phyloP scores from a whole-genome alignment of 2,113 vertebrate species.

The Oryzias melastigma region DNA sequence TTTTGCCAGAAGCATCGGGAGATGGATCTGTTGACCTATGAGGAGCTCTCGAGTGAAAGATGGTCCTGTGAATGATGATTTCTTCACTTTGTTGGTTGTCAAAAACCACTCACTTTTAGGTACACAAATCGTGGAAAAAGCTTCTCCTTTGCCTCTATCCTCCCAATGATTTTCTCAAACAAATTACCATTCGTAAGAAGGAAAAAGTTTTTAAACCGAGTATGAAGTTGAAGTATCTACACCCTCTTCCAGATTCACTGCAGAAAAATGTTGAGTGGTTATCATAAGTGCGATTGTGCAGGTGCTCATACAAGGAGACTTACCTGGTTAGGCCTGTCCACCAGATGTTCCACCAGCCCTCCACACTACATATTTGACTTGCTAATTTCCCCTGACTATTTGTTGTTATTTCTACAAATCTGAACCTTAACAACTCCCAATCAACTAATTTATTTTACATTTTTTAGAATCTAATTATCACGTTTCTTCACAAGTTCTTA shows the following conservation, averaged over 20 bases:
- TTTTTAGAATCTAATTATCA: not conserved
- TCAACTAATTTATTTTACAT: not conserved
- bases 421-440: slow-evolving; percentile 12
- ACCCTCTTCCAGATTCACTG: slow-evolving; percentile 17
- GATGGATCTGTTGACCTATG: slow-evolving; percentile 28
- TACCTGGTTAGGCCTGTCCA: slow-evolving; percentile 28
- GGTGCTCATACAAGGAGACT: slow-evolving; percentile 39
- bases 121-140: slow-evolving; percentile 48
- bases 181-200: slow-evolving; percentile 46
- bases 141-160: slow-evolving; percentile 49
- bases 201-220: slow-evolving; percentile 60
- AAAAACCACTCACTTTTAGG: slow-evolving; percentile 20
- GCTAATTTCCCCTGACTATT: slow-evolving; percentile 39
- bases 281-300: slow-evolving; percentile 26
- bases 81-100: slow-evolving; percentile 42
- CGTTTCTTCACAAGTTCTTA: not conserved
- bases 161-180: slow-evolving; percentile 47
- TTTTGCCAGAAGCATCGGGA: slow-evolving; percentile 1
- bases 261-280: slow-evolving; percentile 56
- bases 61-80: slow-evolving; percentile 26
- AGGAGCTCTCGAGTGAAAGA: slow-evolving; percentile 5
- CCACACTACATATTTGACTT: slow-evolving; percentile 46
- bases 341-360: slow-evolving; percentile 47
- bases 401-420: slow-evolving; percentile 26
- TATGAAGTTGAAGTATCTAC: slow-evolving; percentile 15